phyloP scores from a whole-genome alignment of 2,888 invertebrate genomes.

The Coenonympha arcania region DNA sequence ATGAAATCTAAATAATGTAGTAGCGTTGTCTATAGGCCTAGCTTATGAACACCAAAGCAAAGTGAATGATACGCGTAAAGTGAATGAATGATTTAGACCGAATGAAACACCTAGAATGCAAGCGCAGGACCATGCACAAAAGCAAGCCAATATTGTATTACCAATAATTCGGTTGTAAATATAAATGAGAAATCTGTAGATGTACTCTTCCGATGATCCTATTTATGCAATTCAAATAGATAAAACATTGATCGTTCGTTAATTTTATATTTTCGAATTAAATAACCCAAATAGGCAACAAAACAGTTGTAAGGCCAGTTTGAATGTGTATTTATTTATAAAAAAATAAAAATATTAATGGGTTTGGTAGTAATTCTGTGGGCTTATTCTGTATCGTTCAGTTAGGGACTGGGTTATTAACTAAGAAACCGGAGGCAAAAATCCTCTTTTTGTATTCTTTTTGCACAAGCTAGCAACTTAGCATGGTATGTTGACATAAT shows the following conservation, averaged over 20 bases:
- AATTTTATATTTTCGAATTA: background rate
- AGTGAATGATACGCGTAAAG: background rate
- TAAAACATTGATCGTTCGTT: background rate
- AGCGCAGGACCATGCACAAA: slow-evolving; percentile 21
- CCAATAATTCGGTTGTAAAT: background rate
- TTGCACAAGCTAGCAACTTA: too few species aligned
- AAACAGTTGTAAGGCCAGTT: too few species aligned
- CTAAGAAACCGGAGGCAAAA: too few species aligned
- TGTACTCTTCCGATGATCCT: too few species aligned
- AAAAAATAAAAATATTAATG: too few species aligned
- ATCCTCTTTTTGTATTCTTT: too few species aligned
- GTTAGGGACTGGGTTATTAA: too few species aligned
- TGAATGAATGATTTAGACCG: background rate
- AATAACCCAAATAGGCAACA: background rate
- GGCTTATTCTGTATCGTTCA: too few species aligned
- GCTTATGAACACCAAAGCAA: background rate
- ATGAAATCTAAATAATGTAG: background rate
- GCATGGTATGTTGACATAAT: too few species aligned
- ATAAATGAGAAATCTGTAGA: background rate
- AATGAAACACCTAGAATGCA: slow-evolving; percentile 6
- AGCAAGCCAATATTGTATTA: slow-evolving; percentile 21
- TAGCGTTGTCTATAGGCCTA: background rate
- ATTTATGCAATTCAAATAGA: slow-evolving; percentile 10
- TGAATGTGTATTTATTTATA: too few species aligned
- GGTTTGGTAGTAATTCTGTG: too few species aligned